Evolutionary conservation across 2,797 vertebrate species (phyloP), one percentile per base, ranked within the genome.

Genomic region (Poeciliopsis presidionis): DNA sequence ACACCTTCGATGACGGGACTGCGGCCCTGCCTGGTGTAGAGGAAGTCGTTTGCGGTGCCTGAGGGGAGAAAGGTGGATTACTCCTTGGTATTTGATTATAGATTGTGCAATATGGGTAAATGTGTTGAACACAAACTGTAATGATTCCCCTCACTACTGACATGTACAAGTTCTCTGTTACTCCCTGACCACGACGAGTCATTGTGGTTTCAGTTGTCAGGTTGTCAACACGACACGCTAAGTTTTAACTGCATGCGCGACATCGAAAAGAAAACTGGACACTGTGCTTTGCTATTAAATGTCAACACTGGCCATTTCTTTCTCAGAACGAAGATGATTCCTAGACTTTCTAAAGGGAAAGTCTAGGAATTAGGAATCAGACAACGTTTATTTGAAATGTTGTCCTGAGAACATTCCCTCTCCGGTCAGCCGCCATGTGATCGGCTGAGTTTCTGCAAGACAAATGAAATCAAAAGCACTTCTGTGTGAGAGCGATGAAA

Each of bases 21-120:
- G 78, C 96, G 92, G 55, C 98, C 98, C 92, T 99, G 97, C 65
- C 96, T 97, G 0, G 98, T 99, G 86, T 98, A 99, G 89, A 96
- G 93, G 87, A 99, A 99, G 85, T 92, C 91, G 83, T 96, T 92
- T 67, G 98, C 98, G 47, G 88, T 95, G 72, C 96, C 98, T 99
- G 84, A 69, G 57, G 18, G 43, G 30, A 82, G 51, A 86, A 33
- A 81, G 22, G 14, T 2, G 7, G 43, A 33, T 28, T 20, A 11
- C 12, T 18, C 25, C 18, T 20, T 16, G 2, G 18, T 39, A 41
- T 22, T 46, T 61, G 36, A 33, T 25, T 61, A 28, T n/a, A 73
- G 8, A 30, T 12, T 20, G 30, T 63, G 1, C 30, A 41, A 7
- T 16, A 16, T 55, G 36, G 25, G 16, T 16, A 65, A 57, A 63